These are phyloP conservation scores for Mnemiopsis leidyi DNA, from an alignment of 37 sponge, comb jelly and placozoan genomes.

Conservation along the genomic window DNA sequence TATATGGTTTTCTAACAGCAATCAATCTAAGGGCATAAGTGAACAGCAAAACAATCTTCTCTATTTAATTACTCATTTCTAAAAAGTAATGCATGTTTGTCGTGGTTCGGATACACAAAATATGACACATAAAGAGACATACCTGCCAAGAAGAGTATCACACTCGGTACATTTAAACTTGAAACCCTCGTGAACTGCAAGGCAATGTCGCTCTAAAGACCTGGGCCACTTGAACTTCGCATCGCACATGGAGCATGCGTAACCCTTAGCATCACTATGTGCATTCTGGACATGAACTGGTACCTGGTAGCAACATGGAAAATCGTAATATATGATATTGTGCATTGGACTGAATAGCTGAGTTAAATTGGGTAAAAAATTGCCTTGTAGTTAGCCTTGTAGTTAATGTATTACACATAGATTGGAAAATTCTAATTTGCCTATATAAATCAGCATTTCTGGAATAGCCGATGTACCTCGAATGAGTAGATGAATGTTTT, in stretches of 20 bases:
- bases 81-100: no score
- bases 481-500: slow-evolving; percentile 45
- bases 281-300: slow-evolving; percentile 17
- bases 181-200: slow-evolving; percentile 33
- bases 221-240: slow-evolving; percentile 53
- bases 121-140: no score
- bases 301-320: slow-evolving; percentile 3
- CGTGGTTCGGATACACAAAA: no score
- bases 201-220: background rate
- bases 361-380: background rate
- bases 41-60: no score
- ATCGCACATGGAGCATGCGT: slow-evolving; percentile 23
- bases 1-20: no score
- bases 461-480: slow-evolving; percentile 7
- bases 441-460: no score
- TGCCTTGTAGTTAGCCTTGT: no score
- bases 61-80: no score
- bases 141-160: slow-evolving; percentile 32
- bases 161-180: slow-evolving; percentile 62
- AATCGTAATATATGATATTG: no score
- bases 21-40: no score
- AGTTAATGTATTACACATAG: no score
- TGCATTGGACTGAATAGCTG: background rate
- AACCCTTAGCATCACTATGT: slow-evolving; percentile 24
- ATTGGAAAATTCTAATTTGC: no score